These are phyloP conservation scores for Piaya cayana DNA, from an alignment of 2,113 vertebrate species.

Conservation along the genomic window DNA sequence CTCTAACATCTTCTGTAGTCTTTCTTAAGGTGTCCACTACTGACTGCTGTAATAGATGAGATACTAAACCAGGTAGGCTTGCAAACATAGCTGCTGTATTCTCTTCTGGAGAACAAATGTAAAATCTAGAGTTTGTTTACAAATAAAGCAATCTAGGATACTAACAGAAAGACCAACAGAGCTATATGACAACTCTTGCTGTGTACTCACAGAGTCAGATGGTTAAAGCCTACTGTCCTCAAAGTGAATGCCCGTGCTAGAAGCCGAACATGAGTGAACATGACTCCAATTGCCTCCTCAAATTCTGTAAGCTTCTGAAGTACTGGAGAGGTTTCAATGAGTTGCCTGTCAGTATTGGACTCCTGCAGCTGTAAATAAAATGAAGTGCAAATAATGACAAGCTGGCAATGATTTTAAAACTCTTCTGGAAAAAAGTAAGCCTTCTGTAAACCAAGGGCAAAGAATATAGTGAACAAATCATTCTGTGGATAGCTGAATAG, in stretches of 20 bases:
- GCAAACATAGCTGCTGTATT: not conserved
- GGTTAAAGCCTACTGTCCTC: slow-evolving; percentile 98
- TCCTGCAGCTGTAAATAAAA: slow-evolving; percentile 88
- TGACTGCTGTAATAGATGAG: not conserved
- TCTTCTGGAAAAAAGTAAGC: not conserved
- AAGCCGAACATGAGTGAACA: slow-evolving; percentile 94
- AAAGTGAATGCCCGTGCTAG: slow-evolving; percentile 94
- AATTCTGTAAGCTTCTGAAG: slow-evolving; percentile 96
- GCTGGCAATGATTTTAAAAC: not conserved
- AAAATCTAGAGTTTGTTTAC: not conserved
- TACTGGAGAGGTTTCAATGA: slow-evolving; percentile 96
- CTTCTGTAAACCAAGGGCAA: not conserved
- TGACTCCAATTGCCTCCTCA: slow-evolving; percentile 91
- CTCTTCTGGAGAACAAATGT: not conserved
- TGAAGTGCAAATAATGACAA: not conserved
- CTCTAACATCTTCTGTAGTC: not conserved
- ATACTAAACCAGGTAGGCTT: accelerated
- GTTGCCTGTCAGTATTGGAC: slow-evolving; percentile 91
- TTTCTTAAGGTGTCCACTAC: not conserved
- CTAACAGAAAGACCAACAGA: not conserved
- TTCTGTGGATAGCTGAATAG: not conserved
- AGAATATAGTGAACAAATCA: not conserved
- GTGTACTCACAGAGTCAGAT: slow-evolving; percentile 94
- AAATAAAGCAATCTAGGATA: not conserved
- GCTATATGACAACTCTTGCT: not conserved